Evolutionary conservation across 2,888 invertebrate species (phyloP).

Genomic region (Tetheella fluctuosa): DNA sequence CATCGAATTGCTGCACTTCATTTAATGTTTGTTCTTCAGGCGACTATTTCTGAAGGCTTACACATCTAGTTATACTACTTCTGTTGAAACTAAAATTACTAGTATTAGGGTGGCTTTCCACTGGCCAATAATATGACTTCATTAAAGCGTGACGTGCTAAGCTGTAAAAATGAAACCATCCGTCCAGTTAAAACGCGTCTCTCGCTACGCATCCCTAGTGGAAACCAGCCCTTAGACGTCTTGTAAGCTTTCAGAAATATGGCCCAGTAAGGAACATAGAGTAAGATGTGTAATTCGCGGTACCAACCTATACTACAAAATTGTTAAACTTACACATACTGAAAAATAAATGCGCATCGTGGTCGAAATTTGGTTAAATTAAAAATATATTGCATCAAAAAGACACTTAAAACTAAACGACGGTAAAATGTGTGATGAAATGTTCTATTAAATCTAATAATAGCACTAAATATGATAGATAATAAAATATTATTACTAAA

Average conservation of each 20-base stretch:
- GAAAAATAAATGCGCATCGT: conserved; percentile 37
- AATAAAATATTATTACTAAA: conserved; percentile 25
- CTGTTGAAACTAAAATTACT: too few relatives aligned
- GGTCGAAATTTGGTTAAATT: conserved; percentile 22
- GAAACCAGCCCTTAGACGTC: too few relatives aligned
- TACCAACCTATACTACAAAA: neutral
- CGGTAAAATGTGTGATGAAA: conserved; percentile 32
- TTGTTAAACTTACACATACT: conserved; percentile 25
- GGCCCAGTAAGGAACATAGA: neutral
- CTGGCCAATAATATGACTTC: too few relatives aligned
- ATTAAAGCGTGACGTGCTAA: too few relatives aligned
- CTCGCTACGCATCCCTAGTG: too few relatives aligned
- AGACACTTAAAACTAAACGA: conserved; percentile 6
- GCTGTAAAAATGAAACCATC: too few relatives aligned
- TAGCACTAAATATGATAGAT: conserved; percentile 31
- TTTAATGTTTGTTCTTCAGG: neutral
- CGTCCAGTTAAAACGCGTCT: too few relatives aligned
- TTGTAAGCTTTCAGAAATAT: too few relatives aligned
- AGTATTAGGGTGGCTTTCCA: too few relatives aligned
- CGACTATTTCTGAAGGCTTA: too few relatives aligned
- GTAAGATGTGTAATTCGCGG: neutral
- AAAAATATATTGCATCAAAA: conserved; percentile 13
- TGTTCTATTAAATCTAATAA: conserved; percentile 31
- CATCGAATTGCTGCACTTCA: neutral
- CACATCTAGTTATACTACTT: too few relatives aligned